Percentiles rank a stretch among this genome's conserved stretches.
phyloP scores from a whole-genome alignment of 2,888 invertebrate species.

The Aphodius sticticus region DNA sequence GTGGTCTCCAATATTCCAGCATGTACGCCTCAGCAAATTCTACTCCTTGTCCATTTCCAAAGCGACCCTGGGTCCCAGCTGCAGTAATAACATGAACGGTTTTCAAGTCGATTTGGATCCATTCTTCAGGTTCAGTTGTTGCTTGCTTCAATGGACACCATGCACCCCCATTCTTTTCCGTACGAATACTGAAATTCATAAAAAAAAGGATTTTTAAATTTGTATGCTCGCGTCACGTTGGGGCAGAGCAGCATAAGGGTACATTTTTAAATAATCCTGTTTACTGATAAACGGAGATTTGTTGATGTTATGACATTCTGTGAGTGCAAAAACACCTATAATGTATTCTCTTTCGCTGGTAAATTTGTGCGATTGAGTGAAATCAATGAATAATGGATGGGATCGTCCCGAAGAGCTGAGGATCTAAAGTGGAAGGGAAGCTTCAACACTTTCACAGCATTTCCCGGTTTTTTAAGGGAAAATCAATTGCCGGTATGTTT shows the following conservation, averaged over 20 bases:
- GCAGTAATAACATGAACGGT: constrained; percentile 83
- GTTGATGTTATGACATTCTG: neutral
- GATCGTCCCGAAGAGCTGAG: constrained; percentile 50
- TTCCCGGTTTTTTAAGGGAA: constrained; percentile 32
- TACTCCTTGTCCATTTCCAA: constrained; percentile 89
- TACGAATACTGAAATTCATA: constrained; percentile 72
- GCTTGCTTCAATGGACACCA: constrained; percentile 93
- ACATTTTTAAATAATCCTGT: neutral
- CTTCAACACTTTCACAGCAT: constrained; percentile 50
- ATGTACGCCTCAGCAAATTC: constrained; percentile 88
- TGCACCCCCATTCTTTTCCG: constrained; percentile 86
- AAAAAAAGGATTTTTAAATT: neutral
- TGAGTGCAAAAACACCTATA: neutral
- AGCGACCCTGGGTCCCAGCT: constrained; percentile 88
- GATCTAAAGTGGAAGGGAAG: constrained; percentile 50
- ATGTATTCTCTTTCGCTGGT: neutral
- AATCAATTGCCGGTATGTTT: neutral
- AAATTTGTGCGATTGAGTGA: neutral
- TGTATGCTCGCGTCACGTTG: neutral
- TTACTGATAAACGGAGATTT: neutral
- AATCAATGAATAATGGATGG: constrained; percentile 49
- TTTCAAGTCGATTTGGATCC: constrained; percentile 83
- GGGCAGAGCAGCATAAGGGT: neutral
- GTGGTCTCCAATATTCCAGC: constrained; percentile 85
- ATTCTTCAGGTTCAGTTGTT: constrained; percentile 78